A percentile compares a stretch with the other conserved stretches of the same genome.
These are phyloP conservation scores for Drosophila paranaensis DNA, from an alignment of 2,888 invertebrate species.

Conservation along the genomic window DNA sequence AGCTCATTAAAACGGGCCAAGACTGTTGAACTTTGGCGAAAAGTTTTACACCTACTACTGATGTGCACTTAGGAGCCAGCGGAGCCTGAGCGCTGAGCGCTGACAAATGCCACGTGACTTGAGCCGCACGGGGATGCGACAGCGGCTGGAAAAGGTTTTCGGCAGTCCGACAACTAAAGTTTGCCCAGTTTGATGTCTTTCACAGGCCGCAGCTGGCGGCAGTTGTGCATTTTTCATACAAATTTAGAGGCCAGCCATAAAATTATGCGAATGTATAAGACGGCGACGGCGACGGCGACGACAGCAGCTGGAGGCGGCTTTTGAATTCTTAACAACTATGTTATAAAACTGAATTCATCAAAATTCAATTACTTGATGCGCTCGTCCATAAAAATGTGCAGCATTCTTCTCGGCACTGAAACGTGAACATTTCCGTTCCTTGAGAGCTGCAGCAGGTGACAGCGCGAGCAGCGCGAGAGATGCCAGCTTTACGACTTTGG, in stretches of 20 bases:
- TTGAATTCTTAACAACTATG: slow-evolving; percentile 64
- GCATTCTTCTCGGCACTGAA: slow-evolving; percentile 27
- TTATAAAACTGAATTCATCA: slow-evolving; percentile 65
- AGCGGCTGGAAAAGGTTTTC: slow-evolving; percentile 54
- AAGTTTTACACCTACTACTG: slow-evolving; percentile 65
- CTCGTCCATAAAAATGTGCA: slow-evolving; percentile 38
- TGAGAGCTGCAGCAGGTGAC: slow-evolving; percentile 42
- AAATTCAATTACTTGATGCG: slow-evolving; percentile 68
- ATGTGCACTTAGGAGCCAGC: slow-evolving; percentile 33
- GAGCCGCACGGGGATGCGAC: slow-evolving; percentile 24
- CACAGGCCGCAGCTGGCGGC: slow-evolving; percentile 27
- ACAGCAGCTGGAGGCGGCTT: slow-evolving; percentile 33
- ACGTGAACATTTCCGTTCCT: background rate
- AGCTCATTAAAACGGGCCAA: slow-evolving; percentile 70
- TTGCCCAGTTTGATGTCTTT: slow-evolving; percentile 62
- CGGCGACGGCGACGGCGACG: background rate
- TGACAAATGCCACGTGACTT: slow-evolving; percentile 59
- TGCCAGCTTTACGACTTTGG: slow-evolving; percentile 38
- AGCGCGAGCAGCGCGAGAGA: slow-evolving; percentile 11
- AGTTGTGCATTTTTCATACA: slow-evolving; percentile 41
- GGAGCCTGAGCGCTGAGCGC: slow-evolving; percentile 1
- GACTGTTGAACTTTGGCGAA: slow-evolving; percentile 42
- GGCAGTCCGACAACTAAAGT: slow-evolving; percentile 39
- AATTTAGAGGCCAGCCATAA: slow-evolving; percentile 61
- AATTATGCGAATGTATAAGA: slow-evolving; percentile 59